Conservation (phyloP, 2,113 vertebrate genomes). For the Channa maculata region DNA sequence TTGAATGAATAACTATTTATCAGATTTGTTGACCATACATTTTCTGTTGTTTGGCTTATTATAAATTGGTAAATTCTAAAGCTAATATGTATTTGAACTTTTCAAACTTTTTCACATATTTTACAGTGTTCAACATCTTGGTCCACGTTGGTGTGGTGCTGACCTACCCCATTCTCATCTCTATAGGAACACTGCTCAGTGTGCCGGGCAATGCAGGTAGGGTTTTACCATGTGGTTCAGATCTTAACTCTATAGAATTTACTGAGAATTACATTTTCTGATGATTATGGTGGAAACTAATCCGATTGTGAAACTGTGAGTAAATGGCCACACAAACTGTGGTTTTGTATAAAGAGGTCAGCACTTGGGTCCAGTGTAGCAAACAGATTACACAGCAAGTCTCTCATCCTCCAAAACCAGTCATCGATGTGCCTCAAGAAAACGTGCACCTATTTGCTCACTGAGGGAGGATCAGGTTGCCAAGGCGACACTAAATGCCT, state of each 20-base stretch:
- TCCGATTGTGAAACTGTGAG: slow-evolving; percentile 21
- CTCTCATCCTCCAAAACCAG: slow-evolving; percentile 66
- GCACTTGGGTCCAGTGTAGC: slow-evolving; percentile 60
- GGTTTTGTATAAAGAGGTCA: slow-evolving; percentile 63
- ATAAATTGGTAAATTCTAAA: not conserved
- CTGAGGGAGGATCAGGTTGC: slow-evolving; percentile 78
- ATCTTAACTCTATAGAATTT: not conserved
- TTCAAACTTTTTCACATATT: slow-evolving; percentile 19
- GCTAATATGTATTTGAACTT: not conserved
- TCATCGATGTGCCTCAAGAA: slow-evolving; percentile 61
- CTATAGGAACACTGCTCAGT: slow-evolving; percentile 96
- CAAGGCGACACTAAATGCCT: slow-evolving; percentile 78
- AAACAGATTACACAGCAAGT: slow-evolving; percentile 77
- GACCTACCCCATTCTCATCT: slow-evolving; percentile 98
- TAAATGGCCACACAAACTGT: slow-evolving; percentile 31
- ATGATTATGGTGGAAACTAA: slow-evolving; percentile 1
- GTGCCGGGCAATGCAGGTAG: slow-evolving; percentile 98
- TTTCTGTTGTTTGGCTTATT: not conserved
- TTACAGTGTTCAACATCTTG: slow-evolving; percentile 95
- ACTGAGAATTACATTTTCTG: not conserved
- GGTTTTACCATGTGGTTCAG: slow-evolving; percentile 9
- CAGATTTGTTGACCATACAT: not conserved
- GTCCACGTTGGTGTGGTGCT: slow-evolving; percentile 96
- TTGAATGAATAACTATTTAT: not conserved
- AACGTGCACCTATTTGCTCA: slow-evolving; percentile 67